Percentiles rank a stretch among this genome's conserved stretches.
phyloP scores from a whole-genome alignment of 1,140 invertebrate species.

The Neotoxoptera formosana region DNA sequence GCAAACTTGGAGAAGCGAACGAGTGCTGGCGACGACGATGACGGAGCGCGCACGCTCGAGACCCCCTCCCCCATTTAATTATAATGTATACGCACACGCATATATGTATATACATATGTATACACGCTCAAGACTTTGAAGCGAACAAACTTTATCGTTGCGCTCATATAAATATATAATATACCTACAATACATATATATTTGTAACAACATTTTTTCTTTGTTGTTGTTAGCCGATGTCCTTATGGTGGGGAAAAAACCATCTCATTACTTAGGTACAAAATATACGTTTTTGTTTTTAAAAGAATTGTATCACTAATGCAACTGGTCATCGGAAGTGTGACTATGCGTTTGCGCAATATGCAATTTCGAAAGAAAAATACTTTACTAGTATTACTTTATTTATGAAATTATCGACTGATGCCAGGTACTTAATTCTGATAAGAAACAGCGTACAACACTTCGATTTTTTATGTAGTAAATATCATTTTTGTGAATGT shows the following conservation, averaged over 20 bases:
- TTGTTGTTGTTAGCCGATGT: background rate
- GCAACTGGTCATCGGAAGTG: background rate
- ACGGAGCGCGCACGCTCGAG: background rate
- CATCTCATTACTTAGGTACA: background rate
- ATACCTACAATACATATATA: background rate
- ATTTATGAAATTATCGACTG: background rate
- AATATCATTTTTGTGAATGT: too few relatives aligned
- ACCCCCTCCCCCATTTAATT: constrained; percentile 6
- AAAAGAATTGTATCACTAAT: background rate
- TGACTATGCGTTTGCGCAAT: background rate
- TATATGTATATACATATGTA: background rate
- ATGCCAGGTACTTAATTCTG: too few relatives aligned
- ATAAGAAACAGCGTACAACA: too few relatives aligned
- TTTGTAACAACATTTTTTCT: background rate
- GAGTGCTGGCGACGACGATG: background rate
- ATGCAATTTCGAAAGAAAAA: background rate
- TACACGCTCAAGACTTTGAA: background rate
- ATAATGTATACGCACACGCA: background rate
- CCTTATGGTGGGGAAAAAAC: background rate
- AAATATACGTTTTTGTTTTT: background rate
- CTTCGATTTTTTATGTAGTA: too few relatives aligned
- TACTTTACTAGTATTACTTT: background rate
- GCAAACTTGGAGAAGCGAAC: background rate
- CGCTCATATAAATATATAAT: background rate
- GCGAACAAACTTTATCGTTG: background rate